Percentiles rank a stretch among this genome's conserved stretches.
Evolutionary conservation across 2,113 vertebrate genomes (phyloP).

Genomic region (Callorhinus ursinus): DNA sequence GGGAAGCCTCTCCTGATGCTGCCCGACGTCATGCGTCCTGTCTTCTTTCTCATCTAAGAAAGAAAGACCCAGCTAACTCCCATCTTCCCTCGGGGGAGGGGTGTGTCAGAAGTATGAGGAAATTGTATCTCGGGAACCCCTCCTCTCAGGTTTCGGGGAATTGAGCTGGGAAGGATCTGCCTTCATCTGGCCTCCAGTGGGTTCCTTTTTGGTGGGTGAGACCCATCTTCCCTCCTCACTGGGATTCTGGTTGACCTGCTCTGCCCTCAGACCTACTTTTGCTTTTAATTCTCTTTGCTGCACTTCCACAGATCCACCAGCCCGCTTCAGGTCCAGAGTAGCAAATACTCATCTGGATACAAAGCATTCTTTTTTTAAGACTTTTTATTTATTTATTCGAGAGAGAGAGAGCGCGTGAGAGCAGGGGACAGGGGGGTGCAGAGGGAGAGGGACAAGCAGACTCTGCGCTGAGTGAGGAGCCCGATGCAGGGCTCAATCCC

Average conservation of each 20-base stretch:
- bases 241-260: neutral
- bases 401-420: neutral
- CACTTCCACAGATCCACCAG: neutral
- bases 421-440: neutral
- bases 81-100: neutral
- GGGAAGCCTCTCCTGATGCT: neutral
- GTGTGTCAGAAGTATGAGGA: neutral
- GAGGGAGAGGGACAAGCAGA: neutral
- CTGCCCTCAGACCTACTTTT: neutral
- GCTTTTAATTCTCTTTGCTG: neutral
- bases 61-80: neutral
- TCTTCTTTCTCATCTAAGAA: neutral
- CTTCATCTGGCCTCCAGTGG: neutral
- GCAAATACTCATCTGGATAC: neutral
- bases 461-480: neutral
- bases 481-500: neutral
- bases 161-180: neutral
- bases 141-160: conserved; percentile 4
- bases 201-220: neutral
- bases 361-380: neutral
- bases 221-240: neutral
- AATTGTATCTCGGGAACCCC: neutral
- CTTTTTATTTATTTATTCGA: neutral
- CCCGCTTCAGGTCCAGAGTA: neutral
- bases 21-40: neutral